Conservation (phyloP, 2,888 invertebrate species). For the Chymomyza caudatula region DNA sequence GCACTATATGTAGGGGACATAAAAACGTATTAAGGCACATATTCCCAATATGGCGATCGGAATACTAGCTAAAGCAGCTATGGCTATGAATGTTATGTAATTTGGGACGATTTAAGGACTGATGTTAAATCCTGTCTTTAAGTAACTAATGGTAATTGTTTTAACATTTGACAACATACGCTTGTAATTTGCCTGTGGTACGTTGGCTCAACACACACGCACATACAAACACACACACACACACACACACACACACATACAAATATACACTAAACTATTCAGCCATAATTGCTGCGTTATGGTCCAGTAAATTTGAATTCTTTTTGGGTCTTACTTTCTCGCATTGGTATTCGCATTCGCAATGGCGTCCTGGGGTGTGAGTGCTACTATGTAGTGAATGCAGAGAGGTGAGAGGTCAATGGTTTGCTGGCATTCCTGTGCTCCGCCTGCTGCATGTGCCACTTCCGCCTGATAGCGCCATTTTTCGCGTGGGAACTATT, state of each 20-base stretch:
- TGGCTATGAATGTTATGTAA: too few species aligned
- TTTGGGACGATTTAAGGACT: too few species aligned
- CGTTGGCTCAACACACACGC: not conserved
- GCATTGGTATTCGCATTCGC: constrained; percentile 18
- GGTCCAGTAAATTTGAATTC: constrained; percentile 52
- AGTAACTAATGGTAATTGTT: too few species aligned
- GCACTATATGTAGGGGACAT: too few species aligned
- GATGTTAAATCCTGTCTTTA: too few species aligned
- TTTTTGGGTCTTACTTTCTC: constrained; percentile 24
- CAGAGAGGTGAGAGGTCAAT: constrained; percentile 29
- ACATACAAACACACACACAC: constrained; percentile 3
- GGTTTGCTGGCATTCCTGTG: constrained; percentile 35
- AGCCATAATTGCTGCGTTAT: constrained; percentile 55
- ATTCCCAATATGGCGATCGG: too few species aligned
- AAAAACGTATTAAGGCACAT: too few species aligned
- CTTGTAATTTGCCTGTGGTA: not conserved
- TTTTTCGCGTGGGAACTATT: constrained; percentile 45
- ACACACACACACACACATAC: constrained; percentile 4
- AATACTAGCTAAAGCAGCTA: too few species aligned
- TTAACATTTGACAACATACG: not conserved
- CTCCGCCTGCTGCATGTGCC: constrained; percentile 67
- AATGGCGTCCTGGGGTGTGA: not conserved
- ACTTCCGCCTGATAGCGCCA: constrained; percentile 70
- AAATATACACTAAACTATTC: constrained; percentile 39
- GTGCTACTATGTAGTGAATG: not conserved